A percentile compares a stretch with the other conserved stretches of the same genome.
Conservation (phyloP, 1,140 invertebrate species). For the Drosophila nigromelanica region DNA sequence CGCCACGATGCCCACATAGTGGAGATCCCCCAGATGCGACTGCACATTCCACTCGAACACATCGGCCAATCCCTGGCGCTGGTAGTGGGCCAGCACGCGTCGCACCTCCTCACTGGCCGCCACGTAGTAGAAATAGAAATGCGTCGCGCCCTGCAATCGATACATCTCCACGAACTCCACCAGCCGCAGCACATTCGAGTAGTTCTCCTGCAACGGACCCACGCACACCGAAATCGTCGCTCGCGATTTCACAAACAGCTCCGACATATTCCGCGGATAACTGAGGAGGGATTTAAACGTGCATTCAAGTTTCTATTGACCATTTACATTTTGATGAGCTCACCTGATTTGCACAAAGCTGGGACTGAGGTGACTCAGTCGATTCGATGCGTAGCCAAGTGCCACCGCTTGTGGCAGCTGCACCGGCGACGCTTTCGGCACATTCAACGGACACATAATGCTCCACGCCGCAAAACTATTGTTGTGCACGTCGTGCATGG, state of each 20-base stretch:
- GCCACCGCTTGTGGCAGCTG: conserved; percentile 69
- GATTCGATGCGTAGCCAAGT: conserved; percentile 66
- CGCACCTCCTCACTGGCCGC: conserved; percentile 85
- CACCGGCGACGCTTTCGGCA: conserved; percentile 34
- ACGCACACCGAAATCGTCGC: conserved; percentile 86
- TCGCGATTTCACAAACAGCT: conserved; percentile 60
- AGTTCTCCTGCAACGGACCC: conserved; percentile 87
- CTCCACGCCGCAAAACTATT: conserved; percentile 73
- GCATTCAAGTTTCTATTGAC: no score
- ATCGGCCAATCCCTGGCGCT: conserved; percentile 83
- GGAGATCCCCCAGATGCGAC: conserved; percentile 81
- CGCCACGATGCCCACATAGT: conserved; percentile 87
- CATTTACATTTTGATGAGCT: neutral
- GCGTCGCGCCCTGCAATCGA: conserved; percentile 86
- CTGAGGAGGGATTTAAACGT: conserved; percentile 16
- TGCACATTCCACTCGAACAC: conserved; percentile 87
- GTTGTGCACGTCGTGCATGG: conserved; percentile 77
- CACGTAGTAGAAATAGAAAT: conserved; percentile 88
- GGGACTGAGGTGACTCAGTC: conserved; percentile 68
- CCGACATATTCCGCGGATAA: conserved; percentile 72
- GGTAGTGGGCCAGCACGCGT: conserved; percentile 85
- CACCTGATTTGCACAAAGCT: conserved; percentile 76
- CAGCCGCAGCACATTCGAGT: conserved; percentile 85
- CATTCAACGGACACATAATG: conserved; percentile 72
- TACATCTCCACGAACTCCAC: conserved; percentile 89